Base-by-base conservation (phyloP, 2,888 invertebrate genomes). In the Andrena bucephala region DNA sequence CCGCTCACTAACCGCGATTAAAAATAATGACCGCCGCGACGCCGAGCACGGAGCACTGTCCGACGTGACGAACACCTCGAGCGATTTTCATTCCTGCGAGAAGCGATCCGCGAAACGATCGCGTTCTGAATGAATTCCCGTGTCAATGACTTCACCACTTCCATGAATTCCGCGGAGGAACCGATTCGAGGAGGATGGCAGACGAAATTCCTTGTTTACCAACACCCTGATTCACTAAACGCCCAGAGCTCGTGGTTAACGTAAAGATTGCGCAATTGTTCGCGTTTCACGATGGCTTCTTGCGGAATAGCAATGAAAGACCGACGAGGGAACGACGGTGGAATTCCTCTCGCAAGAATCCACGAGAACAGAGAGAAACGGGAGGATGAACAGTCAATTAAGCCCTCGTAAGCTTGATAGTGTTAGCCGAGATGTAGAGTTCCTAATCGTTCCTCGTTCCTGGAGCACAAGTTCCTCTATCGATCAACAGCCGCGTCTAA, bases 1-100 rank as follows among this genome's bases (percentile, higher is more conserved):
- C 20, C 36, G 52, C 29, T 36, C 33, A 66, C 57, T 48, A 54
- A 13, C 31, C 42, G 59, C 68, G 74, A 86, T 84, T 84, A 81
- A 77, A 63, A 65, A n/a, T 81, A 80, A 80, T 79, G 31, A 68
- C 27, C 29, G 31, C 4, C n/a, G 52, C 52, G 24, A 7, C 20
- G 7, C n/a, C 42, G 6, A 3, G 13, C 6, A 8, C 29, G 31
- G 27, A 16, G 7, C n/a, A 0, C 20, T 57, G 20, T 36, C 13
- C 54, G 20, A 6, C 10, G 16, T 8, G 13, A 13, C 57, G 54
- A 5, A 27, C 27, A 24, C 24, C 10, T 67, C 20, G 52, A 10
- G 29, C 52, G 33, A 52, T 13, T 33, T 24, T 16, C 52, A 10
- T 59, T 27, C 36, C 33, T 20, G 33, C 2, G 20, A 16, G 16